Evolutionary conservation across 2,888 invertebrate genomes (phyloP).

Genomic region (Malthinus seriepunctatus): DNA sequence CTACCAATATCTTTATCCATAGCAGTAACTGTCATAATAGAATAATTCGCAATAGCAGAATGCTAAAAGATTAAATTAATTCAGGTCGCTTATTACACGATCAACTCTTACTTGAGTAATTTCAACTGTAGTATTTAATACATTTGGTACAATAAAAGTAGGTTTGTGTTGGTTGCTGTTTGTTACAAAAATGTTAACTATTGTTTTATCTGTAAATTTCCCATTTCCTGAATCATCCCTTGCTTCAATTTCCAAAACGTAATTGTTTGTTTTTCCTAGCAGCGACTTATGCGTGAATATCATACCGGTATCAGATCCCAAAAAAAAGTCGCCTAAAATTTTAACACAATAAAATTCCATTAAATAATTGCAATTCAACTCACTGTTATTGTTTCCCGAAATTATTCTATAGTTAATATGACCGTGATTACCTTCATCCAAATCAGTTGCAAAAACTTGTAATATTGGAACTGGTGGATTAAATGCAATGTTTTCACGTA

Average conservation of each 20-base stretch:
- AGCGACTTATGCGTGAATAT: constrained; percentile 78
- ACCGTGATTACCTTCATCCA: constrained; percentile 78
- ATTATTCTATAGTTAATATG: constrained; percentile 75
- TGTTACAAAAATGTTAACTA: constrained; percentile 75
- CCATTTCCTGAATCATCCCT: constrained; percentile 73
- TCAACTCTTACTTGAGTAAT: constrained; percentile 55
- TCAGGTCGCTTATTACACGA: no score
- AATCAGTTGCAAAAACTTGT: constrained; percentile 80
- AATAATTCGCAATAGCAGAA: constrained; percentile 72
- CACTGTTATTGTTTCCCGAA: constrained; percentile 67
- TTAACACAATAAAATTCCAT: background rate
- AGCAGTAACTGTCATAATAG: constrained; percentile 82
- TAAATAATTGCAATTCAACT: constrained; percentile 36
- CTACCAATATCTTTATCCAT: constrained; percentile 80
- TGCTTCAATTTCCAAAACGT: constrained; percentile 64
- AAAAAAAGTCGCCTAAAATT: constrained; percentile 61
- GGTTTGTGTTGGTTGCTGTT: constrained; percentile 85
- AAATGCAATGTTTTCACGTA: constrained; percentile 81
- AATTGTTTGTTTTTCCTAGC: constrained; percentile 62
- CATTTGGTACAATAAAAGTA: constrained; percentile 75
- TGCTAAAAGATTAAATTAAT: constrained; percentile 58
- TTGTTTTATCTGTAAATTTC: constrained; percentile 66
- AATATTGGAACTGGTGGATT: constrained; percentile 82
- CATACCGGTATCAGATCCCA: constrained; percentile 78
- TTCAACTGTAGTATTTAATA: constrained; percentile 75